A percentile compares a stretch with the other conserved stretches of the same genome.
Conservation (phyloP, 2,113 vertebrate species). For the Caracal caracal region DNA sequence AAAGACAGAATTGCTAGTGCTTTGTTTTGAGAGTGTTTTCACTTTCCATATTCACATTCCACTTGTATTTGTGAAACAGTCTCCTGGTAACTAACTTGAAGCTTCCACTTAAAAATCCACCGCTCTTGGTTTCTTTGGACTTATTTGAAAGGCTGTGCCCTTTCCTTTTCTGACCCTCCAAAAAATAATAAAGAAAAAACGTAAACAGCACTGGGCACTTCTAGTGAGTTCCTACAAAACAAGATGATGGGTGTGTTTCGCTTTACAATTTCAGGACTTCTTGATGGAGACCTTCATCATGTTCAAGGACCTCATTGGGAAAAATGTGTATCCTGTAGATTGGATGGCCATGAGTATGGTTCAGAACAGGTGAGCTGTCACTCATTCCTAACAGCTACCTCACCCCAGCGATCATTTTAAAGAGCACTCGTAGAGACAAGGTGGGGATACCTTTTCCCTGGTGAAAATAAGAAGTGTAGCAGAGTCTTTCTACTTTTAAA, state of each 20-base stretch:
- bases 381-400: accelerated
- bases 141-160: not conserved
- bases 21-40: not conserved
- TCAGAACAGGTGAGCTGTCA: slow-evolving; percentile 93
- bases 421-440: too few relatives aligned
- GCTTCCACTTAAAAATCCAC: not conserved
- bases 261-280: slow-evolving; percentile 91
- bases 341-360: slow-evolving; percentile 99
- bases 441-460: not conserved
- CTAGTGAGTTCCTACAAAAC: accelerated
- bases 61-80: not conserved
- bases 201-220: not conserved
- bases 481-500: not conserved
- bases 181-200: not conserved
- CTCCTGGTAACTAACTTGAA: not conserved
- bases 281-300: slow-evolving; percentile 98
- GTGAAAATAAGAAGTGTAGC: not conserved
- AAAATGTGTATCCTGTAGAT: slow-evolving; percentile 96
- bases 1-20: slow-evolving; percentile 21
- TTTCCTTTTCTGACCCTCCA: not conserved
- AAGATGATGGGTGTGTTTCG: not conserved
- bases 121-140: not conserved
- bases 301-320: slow-evolving; percentile 97
- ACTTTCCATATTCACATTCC: not conserved
- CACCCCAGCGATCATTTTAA: accelerated